Evolutionary conservation across 2,113 vertebrate species (phyloP), one percentile per base, ranked within the genome.

Genomic region (Aspidoscelis tigris): DNA sequence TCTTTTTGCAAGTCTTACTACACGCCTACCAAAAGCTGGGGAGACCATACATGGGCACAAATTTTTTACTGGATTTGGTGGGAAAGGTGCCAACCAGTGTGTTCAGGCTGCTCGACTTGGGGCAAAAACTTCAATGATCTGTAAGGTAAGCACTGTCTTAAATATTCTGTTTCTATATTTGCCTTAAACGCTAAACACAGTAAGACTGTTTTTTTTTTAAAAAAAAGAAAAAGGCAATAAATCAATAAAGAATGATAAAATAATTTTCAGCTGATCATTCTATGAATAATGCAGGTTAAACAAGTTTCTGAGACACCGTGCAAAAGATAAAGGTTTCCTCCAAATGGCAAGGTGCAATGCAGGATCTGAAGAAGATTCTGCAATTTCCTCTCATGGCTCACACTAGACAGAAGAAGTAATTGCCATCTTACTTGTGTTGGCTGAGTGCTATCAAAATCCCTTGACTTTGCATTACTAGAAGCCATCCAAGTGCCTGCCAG

Each of bases 31-130:
- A 75, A 99, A 95, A 95, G 95, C 95, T 50, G 99, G 99, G 90
- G 99, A 99, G 95, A 99, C 98, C 82, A 95, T 99, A 93, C 97
- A 98, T 20, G 99, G 98, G 84, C 96, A 97, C 87, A 98, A 97
- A 91, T 99, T 99, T 96, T 98, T 99, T 83, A 96, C 97, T 84
- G 98, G 98, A 83, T 99, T 98, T 89, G 98, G 98, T 84, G 99
- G 98, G 78, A 99, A 99, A 95, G 99, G 99, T 87, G 98, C 99
- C 92, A 99, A 99, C 93, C 98, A 99, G 74, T 99, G 98, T 88
- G 95, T 99, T 84, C 98, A 99, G 91, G 97, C 98, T 80, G 96
- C 98, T 82, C 96, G 97, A 83, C 97, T 99, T 58, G 98, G 98
- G 53, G 97, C 97, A 82, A 96, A 95, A 93, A 96, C 98, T 0